phyloP scores from a whole-genome alignment of 2,797 vertebrate species.

The Macropus fuliginosus region DNA sequence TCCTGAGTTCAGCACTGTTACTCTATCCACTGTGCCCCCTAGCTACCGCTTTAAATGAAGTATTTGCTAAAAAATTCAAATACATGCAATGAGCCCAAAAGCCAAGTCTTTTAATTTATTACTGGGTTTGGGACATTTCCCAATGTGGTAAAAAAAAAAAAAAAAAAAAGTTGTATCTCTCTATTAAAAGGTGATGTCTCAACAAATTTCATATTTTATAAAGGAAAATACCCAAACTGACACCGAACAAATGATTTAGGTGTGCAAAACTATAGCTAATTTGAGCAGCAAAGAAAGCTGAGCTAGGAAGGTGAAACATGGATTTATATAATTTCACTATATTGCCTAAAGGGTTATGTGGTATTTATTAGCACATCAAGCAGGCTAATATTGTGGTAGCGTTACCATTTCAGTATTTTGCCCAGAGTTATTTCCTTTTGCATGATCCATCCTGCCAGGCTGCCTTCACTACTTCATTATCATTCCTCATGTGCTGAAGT shows the following conservation, averaged over 20 bases:
- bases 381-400: slow-evolving; percentile 7
- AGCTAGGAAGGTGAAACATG: slow-evolving; percentile 22
- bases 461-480: slow-evolving; percentile 47
- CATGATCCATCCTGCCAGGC: not conserved
- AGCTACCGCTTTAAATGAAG: not conserved
- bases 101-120: slow-evolving; percentile 1
- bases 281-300: slow-evolving; percentile 12
- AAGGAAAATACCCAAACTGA: slow-evolving; percentile 4
- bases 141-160: not conserved
- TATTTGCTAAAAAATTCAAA: slow-evolving; percentile 9
- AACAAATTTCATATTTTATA: slow-evolving; percentile 15
- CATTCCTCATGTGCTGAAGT: not conserved
- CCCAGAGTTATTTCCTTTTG: slow-evolving; percentile 43
- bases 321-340: slow-evolving; percentile 60
- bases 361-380: slow-evolving; percentile 50
- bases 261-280: not conserved
- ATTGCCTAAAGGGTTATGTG: slow-evolving; percentile 32
- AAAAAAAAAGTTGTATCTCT: not conserved
- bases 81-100: slow-evolving; percentile 16
- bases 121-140: slow-evolving; percentile 7
- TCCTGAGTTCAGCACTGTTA: not conserved
- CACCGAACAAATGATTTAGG: slow-evolving; percentile 41
- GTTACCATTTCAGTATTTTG: slow-evolving; percentile 52
- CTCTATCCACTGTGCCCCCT: not conserved
- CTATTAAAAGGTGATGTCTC: not conserved